Base-by-base conservation (phyloP, 2,797 vertebrate species). In the Sebastes variabilis region DNA sequence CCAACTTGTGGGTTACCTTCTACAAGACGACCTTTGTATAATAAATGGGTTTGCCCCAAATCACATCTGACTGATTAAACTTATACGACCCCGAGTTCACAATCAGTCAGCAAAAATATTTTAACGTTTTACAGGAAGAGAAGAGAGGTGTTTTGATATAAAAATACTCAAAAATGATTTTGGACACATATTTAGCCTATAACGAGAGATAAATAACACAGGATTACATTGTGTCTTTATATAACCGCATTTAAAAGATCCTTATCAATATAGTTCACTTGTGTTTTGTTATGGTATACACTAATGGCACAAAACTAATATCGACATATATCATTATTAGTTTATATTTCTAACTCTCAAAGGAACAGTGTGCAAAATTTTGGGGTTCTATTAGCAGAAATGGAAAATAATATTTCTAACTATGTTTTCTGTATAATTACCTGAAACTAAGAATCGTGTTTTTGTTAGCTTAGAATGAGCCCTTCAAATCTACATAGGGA, bases 361-460 rank as follows among this genome's bases (percentile, higher is more conserved):
- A 49, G 18, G 46, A 49, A 9, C 46, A 49, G 46, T 49, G 1
- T 49, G 46, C 18, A 49, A 49, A 4, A 49, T 49, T 9, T 49
- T 49, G 18, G 8, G 46, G 2, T 20, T n/a, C 46, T 49, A 49
- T n/a, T 20, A 49, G 18, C 46, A 20, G 46, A 49, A 49, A 49
- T 49, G 16, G 18, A 0, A 20, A 1, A 46, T 18, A 46, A 46
- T 46, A 18, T 46, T 46, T 16, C 1, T 0, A 46, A 46, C 6
- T 49, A 8, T 49, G 42, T 20, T 49, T 49, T 49, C 1, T 49
- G 46, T 49, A n/a, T 20, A 49, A 49, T n/a, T 0, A 49, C 46
- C 46, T 20, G 18, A 49, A 49, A n/a, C 46, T 1, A 49, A 49
- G 46, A 49, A 0, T 49, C 0, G 8, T 49, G 8, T 49, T 49